A percentile compares a stretch with the other conserved stretches of the same genome.
phyloP scores from a whole-genome alignment of 2,113 vertebrate species.

The Peromyscus polionotus region DNA sequence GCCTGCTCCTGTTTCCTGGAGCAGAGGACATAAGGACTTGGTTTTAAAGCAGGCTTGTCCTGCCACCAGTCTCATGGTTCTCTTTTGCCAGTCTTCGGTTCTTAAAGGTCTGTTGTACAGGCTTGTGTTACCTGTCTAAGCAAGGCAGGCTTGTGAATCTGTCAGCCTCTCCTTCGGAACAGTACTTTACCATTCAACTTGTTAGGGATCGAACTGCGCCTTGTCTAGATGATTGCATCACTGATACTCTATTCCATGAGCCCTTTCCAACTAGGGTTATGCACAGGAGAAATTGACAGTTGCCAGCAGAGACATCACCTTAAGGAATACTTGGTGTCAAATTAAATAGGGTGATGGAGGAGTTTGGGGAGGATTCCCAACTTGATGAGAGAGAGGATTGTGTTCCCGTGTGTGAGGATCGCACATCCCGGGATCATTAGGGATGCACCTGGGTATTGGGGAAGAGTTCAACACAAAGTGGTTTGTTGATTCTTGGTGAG shows the following conservation, averaged over 20 bases:
- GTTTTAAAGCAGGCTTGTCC: not conserved
- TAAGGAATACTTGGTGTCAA: not conserved
- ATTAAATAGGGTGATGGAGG: not conserved
- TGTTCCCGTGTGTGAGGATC: conserved; percentile 20
- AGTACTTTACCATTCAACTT: not conserved
- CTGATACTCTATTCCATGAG: not conserved
- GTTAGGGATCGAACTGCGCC: not conserved
- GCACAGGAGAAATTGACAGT: conserved; percentile 3
- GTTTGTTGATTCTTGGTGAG: conserved; percentile 75
- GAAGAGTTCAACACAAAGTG: conserved; percentile 44
- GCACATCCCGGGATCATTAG: conserved; percentile 63
- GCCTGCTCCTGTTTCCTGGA: not conserved
- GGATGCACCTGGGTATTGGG: not conserved
- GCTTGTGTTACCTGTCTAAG: not conserved
- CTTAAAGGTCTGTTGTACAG: not conserved
- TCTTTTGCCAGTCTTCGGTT: not conserved
- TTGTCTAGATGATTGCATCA: not conserved
- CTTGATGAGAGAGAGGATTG: conserved; percentile 18
- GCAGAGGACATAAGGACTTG: not conserved
- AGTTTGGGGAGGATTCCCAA: not conserved
- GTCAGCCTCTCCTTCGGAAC: not conserved
- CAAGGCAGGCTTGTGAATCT: not conserved
- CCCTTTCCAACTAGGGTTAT: not conserved
- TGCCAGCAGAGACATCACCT: not conserved
- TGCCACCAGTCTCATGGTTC: not conserved